Conservation (phyloP, 1,140 invertebrate genomes). For the Lepidurus packardi region DNA sequence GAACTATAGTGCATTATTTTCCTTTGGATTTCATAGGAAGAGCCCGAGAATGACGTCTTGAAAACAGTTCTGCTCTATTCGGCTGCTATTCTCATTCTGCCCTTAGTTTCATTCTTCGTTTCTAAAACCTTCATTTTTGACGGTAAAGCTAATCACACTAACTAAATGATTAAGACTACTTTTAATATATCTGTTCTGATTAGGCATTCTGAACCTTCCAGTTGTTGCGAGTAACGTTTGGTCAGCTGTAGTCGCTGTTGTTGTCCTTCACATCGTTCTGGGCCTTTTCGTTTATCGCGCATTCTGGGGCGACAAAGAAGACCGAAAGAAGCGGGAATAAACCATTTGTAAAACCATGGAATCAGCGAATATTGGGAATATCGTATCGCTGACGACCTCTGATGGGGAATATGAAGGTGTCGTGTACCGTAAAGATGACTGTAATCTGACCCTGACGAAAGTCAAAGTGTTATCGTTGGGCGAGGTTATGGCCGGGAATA, state of each 20-base stretch:
- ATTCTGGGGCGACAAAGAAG: conserved; percentile 47
- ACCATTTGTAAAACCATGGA: background rate
- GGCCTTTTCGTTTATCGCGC: conserved; percentile 70
- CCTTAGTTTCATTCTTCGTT: conserved; percentile 45
- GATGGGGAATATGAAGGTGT: conserved; percentile 7
- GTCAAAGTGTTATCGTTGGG: conserved; percentile 10
- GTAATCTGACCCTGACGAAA: background rate
- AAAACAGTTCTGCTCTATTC: conserved; percentile 43
- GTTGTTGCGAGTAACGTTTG: conserved; percentile 64
- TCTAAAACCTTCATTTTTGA: conserved; percentile 47
- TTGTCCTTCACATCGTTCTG: conserved; percentile 63
- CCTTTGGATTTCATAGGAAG: conserved; percentile 11
- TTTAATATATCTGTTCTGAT: conserved; percentile 37
- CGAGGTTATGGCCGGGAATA: background rate
- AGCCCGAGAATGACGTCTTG: conserved; percentile 28
- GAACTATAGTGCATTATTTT: background rate
- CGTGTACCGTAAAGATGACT: conserved; percentile 16
- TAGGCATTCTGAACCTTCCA: conserved; percentile 52
- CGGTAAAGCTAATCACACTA: conserved; percentile 40
- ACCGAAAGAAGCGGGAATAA: conserved; percentile 32
- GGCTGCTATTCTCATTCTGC: conserved; percentile 45
- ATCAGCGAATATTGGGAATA: background rate
- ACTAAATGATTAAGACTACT: background rate
- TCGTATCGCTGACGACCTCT: conserved; percentile 20
- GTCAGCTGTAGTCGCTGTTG: conserved; percentile 61